A percentile compares a stretch with the other conserved stretches of the same genome.
phyloP scores from a whole-genome alignment of 2,888 invertebrate genomes.

The Acrobasis repandana region DNA sequence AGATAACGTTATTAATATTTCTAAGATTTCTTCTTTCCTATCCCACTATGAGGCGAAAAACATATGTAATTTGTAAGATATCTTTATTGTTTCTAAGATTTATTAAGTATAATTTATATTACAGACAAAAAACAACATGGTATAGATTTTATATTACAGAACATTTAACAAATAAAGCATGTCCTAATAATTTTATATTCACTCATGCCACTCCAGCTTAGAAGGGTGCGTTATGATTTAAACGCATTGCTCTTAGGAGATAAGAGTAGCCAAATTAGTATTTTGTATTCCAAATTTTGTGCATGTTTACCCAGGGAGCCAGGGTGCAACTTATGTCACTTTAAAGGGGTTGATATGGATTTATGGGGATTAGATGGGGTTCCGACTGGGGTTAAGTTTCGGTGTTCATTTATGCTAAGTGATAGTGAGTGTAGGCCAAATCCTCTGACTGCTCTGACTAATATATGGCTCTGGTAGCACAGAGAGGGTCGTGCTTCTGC shows the following conservation, averaged over 20 bases:
- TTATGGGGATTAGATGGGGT: slow-evolving; percentile 15
- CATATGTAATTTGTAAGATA: too few relatives aligned
- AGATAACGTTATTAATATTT: too few relatives aligned
- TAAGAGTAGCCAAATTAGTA: slow-evolving; percentile 29
- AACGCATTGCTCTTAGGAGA: slow-evolving; percentile 29
- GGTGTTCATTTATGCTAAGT: slow-evolving; percentile 10
- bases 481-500: too few relatives aligned
- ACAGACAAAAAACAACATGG: too few relatives aligned
- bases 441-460: too few relatives aligned
- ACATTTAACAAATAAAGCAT: background rate
- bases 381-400: slow-evolving; percentile 4
- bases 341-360: slow-evolving; percentile 18
- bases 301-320: slow-evolving; percentile 20
- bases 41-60: too few relatives aligned
- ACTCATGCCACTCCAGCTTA: slow-evolving; percentile 6
- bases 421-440: too few relatives aligned
- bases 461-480: too few relatives aligned
- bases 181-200: background rate
- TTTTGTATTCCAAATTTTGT: slow-evolving; percentile 24
- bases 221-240: slow-evolving; percentile 29
- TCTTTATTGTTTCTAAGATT: too few relatives aligned
- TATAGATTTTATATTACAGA: too few relatives aligned
- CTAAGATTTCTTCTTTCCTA: too few relatives aligned
- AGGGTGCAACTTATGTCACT: slow-evolving; percentile 19
- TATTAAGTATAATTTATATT: too few relatives aligned